Evolutionary conservation across 2,888 invertebrate genomes (phyloP).

Genomic region (Melangyna quadrimaculata): DNA sequence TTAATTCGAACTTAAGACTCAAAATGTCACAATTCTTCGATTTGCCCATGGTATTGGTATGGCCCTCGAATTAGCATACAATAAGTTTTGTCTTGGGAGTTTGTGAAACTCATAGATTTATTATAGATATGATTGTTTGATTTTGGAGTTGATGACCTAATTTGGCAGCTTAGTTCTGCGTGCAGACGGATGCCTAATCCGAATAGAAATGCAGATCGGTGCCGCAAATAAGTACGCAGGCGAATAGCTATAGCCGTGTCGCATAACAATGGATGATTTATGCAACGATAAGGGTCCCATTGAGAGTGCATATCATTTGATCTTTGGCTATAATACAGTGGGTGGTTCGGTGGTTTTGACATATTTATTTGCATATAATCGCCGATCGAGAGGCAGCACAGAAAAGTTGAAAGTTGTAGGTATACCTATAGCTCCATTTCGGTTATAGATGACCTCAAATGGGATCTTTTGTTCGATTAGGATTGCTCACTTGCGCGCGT

Average conservation of each 20-base stretch:
- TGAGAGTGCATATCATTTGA: conserved; percentile 49
- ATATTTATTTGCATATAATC: conserved; percentile 64
- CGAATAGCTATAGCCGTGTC: not conserved
- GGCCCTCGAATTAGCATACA: conserved; percentile 60
- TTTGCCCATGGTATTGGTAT: conserved; percentile 40
- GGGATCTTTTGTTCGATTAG: not conserved
- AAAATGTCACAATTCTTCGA: conserved; percentile 67
- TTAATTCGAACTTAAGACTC: conserved; percentile 53
- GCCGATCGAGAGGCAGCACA: conserved; percentile 29
- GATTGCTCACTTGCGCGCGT: not conserved
- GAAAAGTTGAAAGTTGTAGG: not conserved
- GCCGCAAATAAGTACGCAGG: conserved; percentile 28
- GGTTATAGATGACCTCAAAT: conserved; percentile 2
- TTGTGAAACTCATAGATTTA: conserved; percentile 47
- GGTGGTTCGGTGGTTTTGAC: conserved; percentile 53
- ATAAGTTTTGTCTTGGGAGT: conserved; percentile 25
- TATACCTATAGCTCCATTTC: not conserved
- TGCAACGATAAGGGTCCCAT: conserved; percentile 57
- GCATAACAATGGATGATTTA: conserved; percentile 62
- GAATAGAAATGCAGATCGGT: conserved; percentile 26
- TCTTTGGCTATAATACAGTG: conserved; percentile 50
- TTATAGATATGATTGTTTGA: conserved; percentile 56
- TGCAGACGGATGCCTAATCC: conserved; percentile 52
- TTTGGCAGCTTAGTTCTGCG: conserved; percentile 56
- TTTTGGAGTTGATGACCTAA: conserved; percentile 69